phyloP scores from a whole-genome alignment of 2,113 vertebrate species.

The Albula goreensis region DNA sequence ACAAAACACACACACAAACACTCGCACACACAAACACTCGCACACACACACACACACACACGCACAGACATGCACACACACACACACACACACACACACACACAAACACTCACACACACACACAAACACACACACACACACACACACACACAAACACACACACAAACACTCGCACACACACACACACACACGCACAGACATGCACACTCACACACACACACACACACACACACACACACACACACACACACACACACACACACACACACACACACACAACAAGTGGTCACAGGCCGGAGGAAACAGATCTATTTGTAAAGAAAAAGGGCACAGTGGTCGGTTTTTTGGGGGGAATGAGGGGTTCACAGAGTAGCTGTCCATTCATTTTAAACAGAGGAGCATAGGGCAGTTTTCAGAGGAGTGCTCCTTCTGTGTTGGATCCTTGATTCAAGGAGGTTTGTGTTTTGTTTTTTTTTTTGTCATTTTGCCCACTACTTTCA shows the following conservation, averaged over 20 bases:
- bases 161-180: constrained; percentile 48
- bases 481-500: constrained; percentile 27
- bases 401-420: not conserved
- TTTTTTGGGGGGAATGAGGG: not conserved
- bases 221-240: constrained; percentile 38
- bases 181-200: not conserved
- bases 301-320: constrained; percentile 62
- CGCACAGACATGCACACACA: not conserved
- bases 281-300: constrained; percentile 66
- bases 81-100: not conserved
- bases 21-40: too few relatives aligned
- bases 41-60: not conserved
- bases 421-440: not conserved
- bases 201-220: constrained; percentile 29
- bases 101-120: not conserved
- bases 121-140: not conserved
- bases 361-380: not conserved
- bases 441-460: not conserved
- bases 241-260: not conserved
- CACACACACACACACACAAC: constrained; percentile 53
- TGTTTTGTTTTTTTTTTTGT: not conserved
- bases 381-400: not conserved
- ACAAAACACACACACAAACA: too few relatives aligned
- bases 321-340: constrained; percentile 52
- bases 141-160: not conserved